A percentile compares a stretch with the other conserved stretches of the same genome.
These are phyloP conservation scores for Epinotia brunnichana DNA, from an alignment of 2,888 invertebrate genomes.

Conservation along the genomic window DNA sequence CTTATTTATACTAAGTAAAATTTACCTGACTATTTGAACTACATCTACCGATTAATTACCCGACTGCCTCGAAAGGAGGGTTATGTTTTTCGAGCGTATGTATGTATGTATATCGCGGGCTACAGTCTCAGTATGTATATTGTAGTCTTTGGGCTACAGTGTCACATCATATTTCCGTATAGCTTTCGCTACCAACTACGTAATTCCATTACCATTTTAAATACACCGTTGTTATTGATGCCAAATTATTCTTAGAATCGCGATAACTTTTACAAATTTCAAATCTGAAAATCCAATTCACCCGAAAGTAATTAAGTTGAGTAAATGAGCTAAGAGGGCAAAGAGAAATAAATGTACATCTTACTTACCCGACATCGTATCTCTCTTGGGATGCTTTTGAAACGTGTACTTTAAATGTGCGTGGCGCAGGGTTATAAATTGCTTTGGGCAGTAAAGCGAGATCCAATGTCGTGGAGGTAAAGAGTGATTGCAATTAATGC, in stretches of 20 bases:
- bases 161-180: too few species aligned
- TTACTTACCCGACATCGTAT: constrained; percentile 34
- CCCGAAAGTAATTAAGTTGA: constrained; percentile 36
- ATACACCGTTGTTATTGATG: constrained; percentile 3
- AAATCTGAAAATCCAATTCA: constrained; percentile 30
- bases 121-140: too few species aligned
- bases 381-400: not conserved
- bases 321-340: constrained; percentile 38
- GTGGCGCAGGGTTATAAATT: not conserved
- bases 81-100: too few species aligned
- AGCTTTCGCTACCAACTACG: not conserved
- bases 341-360: constrained; percentile 15
- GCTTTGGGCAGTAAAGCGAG: not conserved
- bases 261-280: constrained; percentile 25
- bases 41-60: too few species aligned
- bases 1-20: too few species aligned
- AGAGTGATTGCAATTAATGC: constrained; percentile 42
- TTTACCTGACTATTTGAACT: too few species aligned
- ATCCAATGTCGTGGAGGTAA: constrained; percentile 18
- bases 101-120: too few species aligned
- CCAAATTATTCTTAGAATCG: constrained; percentile 12
- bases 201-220: not conserved
- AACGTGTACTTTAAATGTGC: not conserved
- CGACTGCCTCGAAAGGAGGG: too few species aligned
- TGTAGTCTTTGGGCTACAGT: too few species aligned